Evolutionary conservation across 2,113 vertebrate genomes (phyloP).

Genomic region (Origma solitaria): DNA sequence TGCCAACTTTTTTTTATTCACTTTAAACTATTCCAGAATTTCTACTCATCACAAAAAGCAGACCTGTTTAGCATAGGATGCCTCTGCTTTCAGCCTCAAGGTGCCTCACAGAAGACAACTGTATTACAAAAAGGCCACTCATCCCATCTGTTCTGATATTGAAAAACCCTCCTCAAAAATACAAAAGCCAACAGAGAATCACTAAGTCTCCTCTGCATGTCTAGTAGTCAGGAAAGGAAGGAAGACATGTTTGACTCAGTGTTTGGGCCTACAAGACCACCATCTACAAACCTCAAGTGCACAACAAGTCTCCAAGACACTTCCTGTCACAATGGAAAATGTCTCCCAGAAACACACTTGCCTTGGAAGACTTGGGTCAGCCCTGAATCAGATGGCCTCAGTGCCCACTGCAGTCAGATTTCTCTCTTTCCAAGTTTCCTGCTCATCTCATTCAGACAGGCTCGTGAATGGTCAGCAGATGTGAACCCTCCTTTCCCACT

Average conservation of each 20-base stretch:
- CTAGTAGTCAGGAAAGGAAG: neutral
- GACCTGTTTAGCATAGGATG: neutral
- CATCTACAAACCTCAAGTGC: neutral
- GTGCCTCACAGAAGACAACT: neutral
- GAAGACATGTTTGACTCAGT: neutral
- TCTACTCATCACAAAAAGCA: neutral
- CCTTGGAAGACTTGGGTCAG: neutral
- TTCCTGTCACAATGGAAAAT: neutral
- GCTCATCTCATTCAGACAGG: neutral
- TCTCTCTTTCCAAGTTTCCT: neutral
- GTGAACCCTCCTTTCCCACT: neutral
- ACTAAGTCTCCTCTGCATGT: neutral
- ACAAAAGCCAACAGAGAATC: neutral
- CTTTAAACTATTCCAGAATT: neutral
- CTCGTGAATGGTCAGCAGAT: accelerated
- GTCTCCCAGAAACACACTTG: neutral
- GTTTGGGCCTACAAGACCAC: neutral
- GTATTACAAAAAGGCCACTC: neutral
- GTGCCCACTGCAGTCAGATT: neutral
- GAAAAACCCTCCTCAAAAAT: neutral
- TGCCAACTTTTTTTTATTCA: neutral
- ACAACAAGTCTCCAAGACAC: neutral
- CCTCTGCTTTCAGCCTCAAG: neutral
- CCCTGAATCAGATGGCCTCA: neutral
- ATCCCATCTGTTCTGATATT: neutral